Conservation (phyloP, 2,113 vertebrate species). For the Hydropotes inermis region DNA sequence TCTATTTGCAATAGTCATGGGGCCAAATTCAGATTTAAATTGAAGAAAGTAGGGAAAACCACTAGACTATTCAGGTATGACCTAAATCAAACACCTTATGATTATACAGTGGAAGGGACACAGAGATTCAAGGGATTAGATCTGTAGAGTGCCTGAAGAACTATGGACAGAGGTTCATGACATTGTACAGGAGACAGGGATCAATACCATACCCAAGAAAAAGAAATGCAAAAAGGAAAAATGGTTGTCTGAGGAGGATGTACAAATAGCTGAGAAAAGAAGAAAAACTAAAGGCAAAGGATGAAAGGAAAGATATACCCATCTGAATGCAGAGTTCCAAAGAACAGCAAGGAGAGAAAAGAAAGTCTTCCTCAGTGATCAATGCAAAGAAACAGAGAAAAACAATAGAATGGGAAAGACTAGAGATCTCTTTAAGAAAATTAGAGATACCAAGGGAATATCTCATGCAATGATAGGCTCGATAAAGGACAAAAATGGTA, state of each 20-base stretch:
- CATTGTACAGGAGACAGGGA: not conserved
- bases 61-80: not conserved
- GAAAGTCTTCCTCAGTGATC: not conserved
- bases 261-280: not conserved
- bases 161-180: accelerated
- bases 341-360: not conserved
- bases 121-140: not conserved
- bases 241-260: not conserved
- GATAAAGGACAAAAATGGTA: not conserved
- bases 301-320: not conserved
- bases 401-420: not conserved
- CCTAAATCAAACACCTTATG: not conserved
- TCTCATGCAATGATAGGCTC: not conserved
- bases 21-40: not conserved
- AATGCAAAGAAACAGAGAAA: not conserved
- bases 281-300: not conserved
- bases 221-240: not conserved
- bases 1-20: not conserved
- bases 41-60: not conserved
- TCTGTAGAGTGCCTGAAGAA: not conserved
- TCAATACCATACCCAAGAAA: not conserved
- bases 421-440: not conserved
- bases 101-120: not conserved
- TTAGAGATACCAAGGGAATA: not conserved
- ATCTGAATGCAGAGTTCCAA: not conserved